These are phyloP conservation scores for Paelopatides confundens DNA, from an alignment of 53 echinoderm and acorn worm species.

Conservation along the genomic window DNA sequence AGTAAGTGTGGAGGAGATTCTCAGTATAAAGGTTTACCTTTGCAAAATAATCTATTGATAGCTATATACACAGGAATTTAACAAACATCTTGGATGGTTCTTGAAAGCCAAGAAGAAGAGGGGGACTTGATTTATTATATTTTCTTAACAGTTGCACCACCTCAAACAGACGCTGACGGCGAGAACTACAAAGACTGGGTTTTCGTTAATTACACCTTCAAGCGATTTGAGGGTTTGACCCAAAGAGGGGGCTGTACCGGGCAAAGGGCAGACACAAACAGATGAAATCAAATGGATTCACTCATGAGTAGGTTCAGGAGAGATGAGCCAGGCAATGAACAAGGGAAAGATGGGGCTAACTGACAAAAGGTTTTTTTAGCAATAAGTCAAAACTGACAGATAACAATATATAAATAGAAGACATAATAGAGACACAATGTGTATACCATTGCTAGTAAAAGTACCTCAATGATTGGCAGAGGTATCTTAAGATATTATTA, in stretches of 20 bases:
- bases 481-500: too few relatives aligned
- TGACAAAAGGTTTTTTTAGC: too few relatives aligned
- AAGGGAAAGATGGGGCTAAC: too few relatives aligned
- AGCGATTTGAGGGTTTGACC: constrained; percentile 96
- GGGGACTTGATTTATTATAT: too few relatives aligned
- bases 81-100: too few relatives aligned
- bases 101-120: too few relatives aligned
- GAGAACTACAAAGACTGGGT: constrained; percentile 99
- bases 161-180: constrained; percentile 77
- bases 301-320: neutral
- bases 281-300: neutral
- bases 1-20: too few relatives aligned
- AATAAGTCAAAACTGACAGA: neutral
- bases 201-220: constrained; percentile 99
- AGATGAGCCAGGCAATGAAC: neutral
- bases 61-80: too few relatives aligned
- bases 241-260: constrained; percentile 73
- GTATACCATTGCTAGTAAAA: too few relatives aligned
- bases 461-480: too few relatives aligned
- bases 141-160: constrained; percentile 81
- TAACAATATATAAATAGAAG: neutral
- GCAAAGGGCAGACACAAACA: neutral
- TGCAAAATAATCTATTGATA: too few relatives aligned
- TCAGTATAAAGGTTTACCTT: too few relatives aligned
- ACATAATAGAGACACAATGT: neutral